Evolutionary conservation across 2,113 vertebrate genomes (phyloP).

Genomic region (Pandion haliaetus): DNA sequence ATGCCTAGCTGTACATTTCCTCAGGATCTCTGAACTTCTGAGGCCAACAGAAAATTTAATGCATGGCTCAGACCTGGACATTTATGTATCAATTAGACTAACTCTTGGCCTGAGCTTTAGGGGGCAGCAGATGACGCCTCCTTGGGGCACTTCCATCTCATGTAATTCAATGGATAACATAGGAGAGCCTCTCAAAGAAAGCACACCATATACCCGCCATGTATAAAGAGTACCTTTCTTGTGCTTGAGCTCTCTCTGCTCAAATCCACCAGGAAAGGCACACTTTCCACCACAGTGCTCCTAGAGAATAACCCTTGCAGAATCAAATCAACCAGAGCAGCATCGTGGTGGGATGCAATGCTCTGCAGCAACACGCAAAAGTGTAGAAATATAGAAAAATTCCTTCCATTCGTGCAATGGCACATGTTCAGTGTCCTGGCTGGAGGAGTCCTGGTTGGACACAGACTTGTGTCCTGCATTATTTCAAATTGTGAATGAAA

Average conservation of each 20-base stretch:
- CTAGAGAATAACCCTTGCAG: neutral
- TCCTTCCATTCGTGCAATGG: neutral
- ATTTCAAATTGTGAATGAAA: neutral
- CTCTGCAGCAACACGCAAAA: neutral
- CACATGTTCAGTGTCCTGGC: neutral
- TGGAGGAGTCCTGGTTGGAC: neutral
- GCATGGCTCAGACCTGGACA: neutral
- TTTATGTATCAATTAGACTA: neutral
- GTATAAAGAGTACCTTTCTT: neutral
- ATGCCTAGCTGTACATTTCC: neutral
- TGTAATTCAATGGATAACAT: neutral
- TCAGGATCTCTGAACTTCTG: neutral
- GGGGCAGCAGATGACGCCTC: neutral
- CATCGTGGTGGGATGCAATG: neutral
- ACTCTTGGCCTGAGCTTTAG: neutral
- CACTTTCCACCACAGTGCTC: neutral
- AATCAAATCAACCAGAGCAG: neutral
- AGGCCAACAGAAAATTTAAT: neutral
- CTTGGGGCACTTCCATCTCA: neutral
- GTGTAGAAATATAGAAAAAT: neutral
- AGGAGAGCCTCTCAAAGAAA: neutral
- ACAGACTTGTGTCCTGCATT: neutral
- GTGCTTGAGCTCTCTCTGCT: neutral
- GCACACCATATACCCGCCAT: accelerated
- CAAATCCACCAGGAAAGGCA: neutral